phyloP scores from a whole-genome alignment of 2,797 vertebrate genomes.

The Rhincodon typus region DNA sequence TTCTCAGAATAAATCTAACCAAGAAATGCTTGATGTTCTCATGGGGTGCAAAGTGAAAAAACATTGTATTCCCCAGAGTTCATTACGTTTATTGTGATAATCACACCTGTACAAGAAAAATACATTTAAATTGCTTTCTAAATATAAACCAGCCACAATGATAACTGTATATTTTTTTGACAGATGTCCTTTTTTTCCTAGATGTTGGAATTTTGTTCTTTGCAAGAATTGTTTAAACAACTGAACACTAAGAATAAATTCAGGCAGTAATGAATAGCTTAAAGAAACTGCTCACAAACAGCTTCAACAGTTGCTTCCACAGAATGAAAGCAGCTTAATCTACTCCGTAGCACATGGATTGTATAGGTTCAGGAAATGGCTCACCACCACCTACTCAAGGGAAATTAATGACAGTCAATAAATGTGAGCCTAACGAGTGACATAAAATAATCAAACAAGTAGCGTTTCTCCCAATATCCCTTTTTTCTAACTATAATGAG shows the following conservation, averaged over 20 bases:
- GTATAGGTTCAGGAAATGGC: too few species aligned
- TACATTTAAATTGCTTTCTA: conserved; percentile 7
- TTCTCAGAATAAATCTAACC: not conserved
- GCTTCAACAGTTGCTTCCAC: not conserved
- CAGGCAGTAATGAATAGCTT: not conserved
- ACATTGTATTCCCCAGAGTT: conserved; percentile 3
- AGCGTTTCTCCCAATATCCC: not conserved
- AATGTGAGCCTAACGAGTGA: too few species aligned
- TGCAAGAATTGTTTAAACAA: not conserved
- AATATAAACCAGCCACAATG: not conserved
- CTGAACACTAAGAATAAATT: not conserved
- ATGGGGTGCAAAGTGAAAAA: not conserved
- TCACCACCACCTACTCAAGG: too few species aligned
- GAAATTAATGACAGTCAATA: too few species aligned
- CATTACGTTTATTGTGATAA: not conserved
- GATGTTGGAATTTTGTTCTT: not conserved
- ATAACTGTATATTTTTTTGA: not conserved
- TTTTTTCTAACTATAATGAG: not conserved
- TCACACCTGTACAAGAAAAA: not conserved
- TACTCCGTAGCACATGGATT: not conserved
- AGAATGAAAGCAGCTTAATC: not conserved
- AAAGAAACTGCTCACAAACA: not conserved
- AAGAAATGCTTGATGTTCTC: not conserved
- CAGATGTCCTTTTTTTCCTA: not conserved
- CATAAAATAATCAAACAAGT: too few species aligned